Conservation (phyloP, 1,140 invertebrate genomes). For the Ceratosolen fusciceps region DNA sequence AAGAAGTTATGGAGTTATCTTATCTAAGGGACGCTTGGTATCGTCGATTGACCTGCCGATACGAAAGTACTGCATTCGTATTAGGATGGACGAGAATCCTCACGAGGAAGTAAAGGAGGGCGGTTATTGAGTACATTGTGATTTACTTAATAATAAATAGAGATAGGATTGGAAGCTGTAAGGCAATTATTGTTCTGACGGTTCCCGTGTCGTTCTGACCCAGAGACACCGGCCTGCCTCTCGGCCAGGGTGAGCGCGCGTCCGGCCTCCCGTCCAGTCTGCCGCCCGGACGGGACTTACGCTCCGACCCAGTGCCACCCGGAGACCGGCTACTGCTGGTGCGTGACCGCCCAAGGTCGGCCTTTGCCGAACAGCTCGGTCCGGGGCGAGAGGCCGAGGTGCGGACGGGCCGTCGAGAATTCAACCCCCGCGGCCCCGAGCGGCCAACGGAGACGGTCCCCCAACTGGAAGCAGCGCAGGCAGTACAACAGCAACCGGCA, state of each 20-base stretch:
- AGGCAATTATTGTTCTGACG: too few species aligned
- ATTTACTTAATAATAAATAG: too few species aligned
- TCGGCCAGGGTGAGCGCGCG: constrained; percentile 65
- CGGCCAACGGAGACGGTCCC: constrained; percentile 60
- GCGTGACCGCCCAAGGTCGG: constrained; percentile 84
- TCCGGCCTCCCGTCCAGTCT: constrained; percentile 73
- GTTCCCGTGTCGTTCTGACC: too few species aligned
- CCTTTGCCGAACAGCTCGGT: constrained; percentile 84
- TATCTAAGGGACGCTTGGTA: too few species aligned
- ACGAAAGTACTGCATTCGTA: too few species aligned
- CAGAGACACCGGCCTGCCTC: constrained; percentile 71
- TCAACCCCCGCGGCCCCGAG: constrained; percentile 50
- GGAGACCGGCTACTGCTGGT: constrained; percentile 85
- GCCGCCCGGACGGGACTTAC: constrained; percentile 86
- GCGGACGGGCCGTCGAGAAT: constrained; percentile 65
- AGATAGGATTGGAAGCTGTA: too few species aligned
- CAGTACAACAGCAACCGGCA: constrained; percentile 61
- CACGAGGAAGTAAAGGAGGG: too few species aligned
- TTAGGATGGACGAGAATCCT: too few species aligned
- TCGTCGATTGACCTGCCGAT: too few species aligned
- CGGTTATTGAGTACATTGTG: too few species aligned
- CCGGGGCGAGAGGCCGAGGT: constrained; percentile 78
- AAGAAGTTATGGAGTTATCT: too few species aligned
- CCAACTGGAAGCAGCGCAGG: constrained; percentile 62
- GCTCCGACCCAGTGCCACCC: constrained; percentile 87